Evolutionary conservation across 2,113 vertebrate species (phyloP), one percentile per base, ranked within the genome.

Genomic region (Clarias batrachus): DNA sequence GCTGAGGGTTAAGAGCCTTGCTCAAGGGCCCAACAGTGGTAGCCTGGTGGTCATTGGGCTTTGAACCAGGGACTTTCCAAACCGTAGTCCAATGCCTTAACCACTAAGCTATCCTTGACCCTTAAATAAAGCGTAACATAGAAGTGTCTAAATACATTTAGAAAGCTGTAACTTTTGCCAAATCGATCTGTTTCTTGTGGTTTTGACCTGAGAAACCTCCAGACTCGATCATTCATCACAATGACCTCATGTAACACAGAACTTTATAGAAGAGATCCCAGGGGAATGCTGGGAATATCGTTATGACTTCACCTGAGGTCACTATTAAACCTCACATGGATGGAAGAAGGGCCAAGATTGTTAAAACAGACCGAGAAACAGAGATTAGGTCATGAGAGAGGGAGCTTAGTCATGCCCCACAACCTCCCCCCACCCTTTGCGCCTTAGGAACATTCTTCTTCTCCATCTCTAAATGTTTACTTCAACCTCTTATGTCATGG

Each of bases 341-440:
- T 85, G 71, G 21, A 60, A 59, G 82, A 62, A 77, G 23, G 8
- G 2, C 3, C 57, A 19, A 70, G 62, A 19, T 62, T 71, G 63
- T n/a, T 33, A 73, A 48, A 60, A 48, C 59, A 17, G 27, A 62
- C 3, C 23, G 6, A 30, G 8, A 82, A 17, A 57, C 30, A 48
- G 30, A 54, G 65, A 66, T 91, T 90, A 93, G 82, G 74, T 91
- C 82, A 91, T 74, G 27, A 8, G 68, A 77, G 76, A 78, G 19
- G 48, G 21, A n/a, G 78, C 33, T 60, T 30, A 37, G 57, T 80
- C 57, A 37, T 37, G 27, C 23, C 7, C 12, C 57, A 10, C 2
- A 3, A 4, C 13, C 30, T 37, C 7, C 12, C 57, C 30, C 2
- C 10, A 4, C 13, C 30, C 19, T 52, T 17, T 52, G 52, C 37